Evolutionary conservation across 2,888 invertebrate species (phyloP).

Genomic region (Aspidiotus destructor): DNA sequence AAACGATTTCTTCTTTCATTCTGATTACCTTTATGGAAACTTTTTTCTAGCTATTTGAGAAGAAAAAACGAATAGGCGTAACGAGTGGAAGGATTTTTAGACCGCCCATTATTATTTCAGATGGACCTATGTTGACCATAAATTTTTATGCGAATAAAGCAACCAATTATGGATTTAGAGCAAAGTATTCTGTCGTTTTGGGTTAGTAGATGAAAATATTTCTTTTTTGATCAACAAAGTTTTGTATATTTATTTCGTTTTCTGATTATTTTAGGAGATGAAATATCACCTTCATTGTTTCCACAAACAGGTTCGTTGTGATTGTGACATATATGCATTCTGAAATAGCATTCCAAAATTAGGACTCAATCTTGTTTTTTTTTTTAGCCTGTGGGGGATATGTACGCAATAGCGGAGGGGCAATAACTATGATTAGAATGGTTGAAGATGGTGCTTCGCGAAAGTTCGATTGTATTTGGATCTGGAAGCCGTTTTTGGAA

Average conservation of each 20-base stretch:
- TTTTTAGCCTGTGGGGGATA: slow-evolving; percentile 57
- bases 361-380: neutral
- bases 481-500: slow-evolving; percentile 55
- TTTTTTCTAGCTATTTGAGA: slow-evolving; percentile 52
- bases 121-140: slow-evolving; percentile 53
- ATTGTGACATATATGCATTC: no score
- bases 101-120: slow-evolving; percentile 56
- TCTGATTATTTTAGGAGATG: slow-evolving; percentile 12
- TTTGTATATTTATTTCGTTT: neutral
- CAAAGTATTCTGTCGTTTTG: slow-evolving; percentile 49
- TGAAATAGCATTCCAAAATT: no score
- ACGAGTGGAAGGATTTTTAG: slow-evolving; percentile 57
- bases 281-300: slow-evolving; percentile 27
- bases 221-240: no score
- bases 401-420: slow-evolving; percentile 59
- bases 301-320: slow-evolving; percentile 37
- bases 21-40: neutral
- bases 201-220: slow-evolving; percentile 37
- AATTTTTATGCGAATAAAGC: slow-evolving; percentile 62
- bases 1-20: no score
- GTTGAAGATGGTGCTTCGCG: slow-evolving; percentile 45
- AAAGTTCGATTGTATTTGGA: slow-evolving; percentile 60
- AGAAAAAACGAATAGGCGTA: slow-evolving; percentile 43
- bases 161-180: slow-evolving; percentile 56
- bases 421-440: slow-evolving; percentile 69